phyloP scores from a whole-genome alignment of 2,113 vertebrate species.

The Rana temporaria region DNA sequence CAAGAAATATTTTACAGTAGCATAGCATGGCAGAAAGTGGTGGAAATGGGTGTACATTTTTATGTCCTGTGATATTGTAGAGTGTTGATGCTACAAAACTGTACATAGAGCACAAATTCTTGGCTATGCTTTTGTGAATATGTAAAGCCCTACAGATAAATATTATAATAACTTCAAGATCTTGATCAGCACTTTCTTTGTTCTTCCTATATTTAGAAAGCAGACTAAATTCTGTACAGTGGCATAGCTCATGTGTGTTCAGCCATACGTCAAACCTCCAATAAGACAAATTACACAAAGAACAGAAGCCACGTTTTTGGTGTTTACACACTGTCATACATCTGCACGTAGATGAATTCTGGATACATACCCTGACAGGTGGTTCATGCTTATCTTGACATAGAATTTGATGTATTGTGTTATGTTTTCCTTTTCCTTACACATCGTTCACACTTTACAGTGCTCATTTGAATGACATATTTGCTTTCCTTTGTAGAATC shows the following conservation, averaged over 20 bases:
- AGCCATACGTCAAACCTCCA: neutral
- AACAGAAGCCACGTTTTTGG: neutral
- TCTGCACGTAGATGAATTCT: neutral
- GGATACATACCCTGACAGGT: neutral
- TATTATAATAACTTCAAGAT: no score
- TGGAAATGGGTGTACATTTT: no score
- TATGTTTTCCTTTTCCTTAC: conserved; percentile 26
- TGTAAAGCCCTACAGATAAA: no score
- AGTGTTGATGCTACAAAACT: no score
- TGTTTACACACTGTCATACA: conserved; percentile 9
- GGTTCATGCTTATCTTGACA: conserved; percentile 5
- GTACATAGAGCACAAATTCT: no score
- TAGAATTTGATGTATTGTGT: conserved; percentile 5
- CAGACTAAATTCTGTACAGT: neutral
- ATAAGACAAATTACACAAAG: neutral
- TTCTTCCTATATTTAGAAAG: neutral
- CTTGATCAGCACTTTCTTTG: no score
- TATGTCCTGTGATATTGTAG: no score
- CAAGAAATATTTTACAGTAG: no score
- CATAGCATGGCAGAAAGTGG: no score
- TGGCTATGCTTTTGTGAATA: no score
- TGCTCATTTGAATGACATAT: conserved; percentile 1
- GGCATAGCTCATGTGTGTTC: neutral
- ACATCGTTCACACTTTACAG: conserved; percentile 5
- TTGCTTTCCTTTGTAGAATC: neutral